Evolutionary conservation across 2,113 vertebrate species (phyloP), one percentile per base, ranked within the genome.

Genomic region (Mirounga angustirostris): DNA sequence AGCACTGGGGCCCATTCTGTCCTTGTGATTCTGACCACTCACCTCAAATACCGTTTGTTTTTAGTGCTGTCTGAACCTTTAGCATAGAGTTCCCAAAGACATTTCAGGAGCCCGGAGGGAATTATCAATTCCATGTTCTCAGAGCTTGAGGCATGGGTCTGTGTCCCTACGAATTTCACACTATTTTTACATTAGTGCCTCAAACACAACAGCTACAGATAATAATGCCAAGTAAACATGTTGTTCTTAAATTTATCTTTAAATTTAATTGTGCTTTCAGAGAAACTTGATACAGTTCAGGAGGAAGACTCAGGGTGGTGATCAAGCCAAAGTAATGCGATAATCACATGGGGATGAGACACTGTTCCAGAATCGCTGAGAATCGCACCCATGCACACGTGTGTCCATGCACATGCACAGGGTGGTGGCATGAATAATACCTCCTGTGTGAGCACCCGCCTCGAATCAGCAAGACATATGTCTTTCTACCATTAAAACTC

Each of bases 251-350:
- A 87, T 46, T 92, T 74, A 56, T 58, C 36, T 94, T 95, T 61
- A 78, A 58, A 54, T 89, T 82, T 94, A 90, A 91, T 33, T 91
- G 14, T 95, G 33, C 50, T 97, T 95, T 88, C 30, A 36, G 74
- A 88, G 61, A 67, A 84, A 95, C 11, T 14, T 2, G 46, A 89
- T 43, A 71, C 3, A 93, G 33, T 71, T 93, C 67, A 80, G 63
- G 33, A 28, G 2, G 63, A 69, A 73, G 79, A 30, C 54, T 36
- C 30, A 8, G 18, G 50, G 56, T 54, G 16, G n/a, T n/a, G 21
- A 36, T 59, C 24, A 79, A 56, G 71, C n/a, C 18, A 30, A 65
- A 56, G 40, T 36, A 67, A 71, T 1, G 2, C 16, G 16, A 26
- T 43, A 28, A 73, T 96, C 40, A 54, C 21, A 18, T 21, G n/a